These are phyloP conservation scores for Aspidiotus destructor DNA, from an alignment of 2,888 invertebrate genomes.

Conservation along the genomic window DNA sequence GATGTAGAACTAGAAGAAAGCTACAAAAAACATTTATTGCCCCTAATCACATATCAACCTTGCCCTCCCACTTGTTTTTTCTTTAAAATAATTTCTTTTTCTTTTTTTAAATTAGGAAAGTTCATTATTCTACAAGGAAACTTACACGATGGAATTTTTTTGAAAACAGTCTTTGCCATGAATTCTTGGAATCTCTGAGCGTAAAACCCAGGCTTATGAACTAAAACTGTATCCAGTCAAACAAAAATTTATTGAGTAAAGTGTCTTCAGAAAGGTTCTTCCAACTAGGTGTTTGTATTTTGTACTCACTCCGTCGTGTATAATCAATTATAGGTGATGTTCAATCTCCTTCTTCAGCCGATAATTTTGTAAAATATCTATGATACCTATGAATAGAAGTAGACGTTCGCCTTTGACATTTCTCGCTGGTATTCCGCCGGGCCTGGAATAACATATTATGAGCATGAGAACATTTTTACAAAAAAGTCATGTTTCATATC, in stretches of 20 bases:
- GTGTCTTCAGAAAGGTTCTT: constrained; percentile 3
- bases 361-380: constrained; percentile 98
- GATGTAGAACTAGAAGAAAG: no score
- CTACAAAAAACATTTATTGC: no score
- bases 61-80: neutral
- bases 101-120: neutral
- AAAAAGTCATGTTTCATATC: neutral
- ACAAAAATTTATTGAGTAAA: neutral
- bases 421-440: constrained; percentile 94
- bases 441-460: constrained; percentile 52
- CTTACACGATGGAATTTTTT: constrained; percentile 93
- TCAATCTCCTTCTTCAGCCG: constrained; percentile 94
- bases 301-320: constrained; percentile 83
- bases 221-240: constrained; percentile 89
- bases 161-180: constrained; percentile 94
- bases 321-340: constrained; percentile 96
- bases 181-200: constrained; percentile 95
- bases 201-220: constrained; percentile 97
- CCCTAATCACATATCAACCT: no score
- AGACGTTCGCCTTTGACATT: constrained; percentile 94
- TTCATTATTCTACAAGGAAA: constrained; percentile 40
- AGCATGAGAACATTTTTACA: no score
- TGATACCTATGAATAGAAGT: constrained; percentile 89
- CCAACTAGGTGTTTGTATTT: no score
- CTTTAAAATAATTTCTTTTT: neutral